Evolutionary conservation across 2,113 vertebrate genomes (phyloP), one percentile per base, ranked within the genome.

Genomic region (Centropus unirufus): DNA sequence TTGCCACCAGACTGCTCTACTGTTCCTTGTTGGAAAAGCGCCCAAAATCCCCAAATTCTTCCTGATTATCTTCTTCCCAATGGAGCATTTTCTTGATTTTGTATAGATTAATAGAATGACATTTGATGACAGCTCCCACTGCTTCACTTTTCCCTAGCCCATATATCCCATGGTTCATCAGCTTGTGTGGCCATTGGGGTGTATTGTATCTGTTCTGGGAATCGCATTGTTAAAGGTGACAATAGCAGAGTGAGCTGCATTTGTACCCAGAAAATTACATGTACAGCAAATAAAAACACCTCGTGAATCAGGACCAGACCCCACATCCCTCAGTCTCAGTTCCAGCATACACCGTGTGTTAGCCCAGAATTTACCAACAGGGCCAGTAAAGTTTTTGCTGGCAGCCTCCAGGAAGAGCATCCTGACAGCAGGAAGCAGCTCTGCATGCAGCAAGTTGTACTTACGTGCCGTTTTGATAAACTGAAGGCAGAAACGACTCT

Each of bases 401-500:
- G 62, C 40, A 83, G 57, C 30, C 78, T 67, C 83, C 11, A 13
- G 87, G 89, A 81, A 55, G 55, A 88, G 34, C 66, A n/a, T 20
- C 26, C 22, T 42, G 54, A 20, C 68, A 69, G 36, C 1, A 9
- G 72, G 61, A 73, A 67, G 72, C 59, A 87, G 64, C 57, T 94
- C 61, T 23, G 15, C 8, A 3, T 39, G 67, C 73, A 58, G 12
- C 0, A 21, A 59, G 8, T 15, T 54, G 27, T 29, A 34, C 14
- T 82, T 16, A 34, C 20, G 32, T n/a, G 54, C 62, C 18, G 26
- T 22, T 74, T 70, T 51, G 47, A 1, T 30, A 59, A 90, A 29
- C 23, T 34, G 78, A 40, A 80, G 44, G 46, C 68, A 95, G 80
- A 87, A 93, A 93, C 62, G 11, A 76, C 54, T 94, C 52, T 54